Evolutionary conservation across 2,113 vertebrate genomes (phyloP), one percentile per base, ranked within the genome.

Genomic region (Alces alces): DNA sequence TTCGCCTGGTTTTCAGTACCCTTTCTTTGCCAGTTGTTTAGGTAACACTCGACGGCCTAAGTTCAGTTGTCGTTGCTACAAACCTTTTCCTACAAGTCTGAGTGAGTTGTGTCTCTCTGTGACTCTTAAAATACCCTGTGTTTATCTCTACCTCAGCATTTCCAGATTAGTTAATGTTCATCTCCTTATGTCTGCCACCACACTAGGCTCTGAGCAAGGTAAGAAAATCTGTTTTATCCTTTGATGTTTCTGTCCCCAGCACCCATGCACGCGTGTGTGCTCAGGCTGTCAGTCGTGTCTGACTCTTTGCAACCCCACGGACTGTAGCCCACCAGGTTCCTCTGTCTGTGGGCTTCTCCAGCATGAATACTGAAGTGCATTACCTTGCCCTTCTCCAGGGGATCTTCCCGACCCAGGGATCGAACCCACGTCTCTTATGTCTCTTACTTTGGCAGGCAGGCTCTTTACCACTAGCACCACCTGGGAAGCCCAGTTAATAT

Each of bases 351-450:
- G 70, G 39, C 43, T 76, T 43, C 70, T 27, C 23, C 70, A 15
- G 23, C 39, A 15, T 15, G 39, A 76, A 43, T 14, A 76, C 70
- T 76, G 70, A 15, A 43, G 39, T 7, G 23, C 36, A 27, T 27
- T 27, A 23, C 39, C 70, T 27, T 7, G 36, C 23, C 23, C 39
- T 76, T 76, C 39, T 76, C 70, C 23, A 27, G 39, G 39, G 19
- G 6, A 15, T 76, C 70, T 76, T 76, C 70, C 70, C 0, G 1
- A 27, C 70, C 39, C 3, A 76, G 23, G 23, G 70, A 76, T 76
- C 0, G 1, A 43, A 76, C 39, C 39, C 23, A 33, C 1, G 13
- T 43, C 70, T 43, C 70, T 43, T 15, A 7, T 0, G 6, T 76
- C 39, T 39, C 66, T 73, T 73, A 23, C 66, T 39, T 39, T 39